Conservation (phyloP, 2,113 vertebrate species). For the Camarhynchus parvulus region DNA sequence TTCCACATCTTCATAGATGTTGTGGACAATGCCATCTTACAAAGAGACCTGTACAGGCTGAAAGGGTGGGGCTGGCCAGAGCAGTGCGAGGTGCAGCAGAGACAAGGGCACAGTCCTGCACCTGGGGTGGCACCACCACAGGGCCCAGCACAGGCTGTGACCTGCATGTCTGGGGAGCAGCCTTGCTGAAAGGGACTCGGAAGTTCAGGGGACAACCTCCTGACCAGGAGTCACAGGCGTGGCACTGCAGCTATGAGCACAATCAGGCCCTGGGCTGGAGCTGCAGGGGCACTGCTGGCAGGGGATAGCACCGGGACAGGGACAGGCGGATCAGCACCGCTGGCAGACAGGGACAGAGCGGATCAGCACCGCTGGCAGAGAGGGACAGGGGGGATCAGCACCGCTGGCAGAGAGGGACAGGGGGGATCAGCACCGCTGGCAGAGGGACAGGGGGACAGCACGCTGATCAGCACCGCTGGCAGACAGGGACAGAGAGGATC, state of each 20-base stretch:
- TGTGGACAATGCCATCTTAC: not conserved
- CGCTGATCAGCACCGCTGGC: not conserved
- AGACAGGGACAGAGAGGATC: not conserved
- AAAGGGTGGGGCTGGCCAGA: not conserved
- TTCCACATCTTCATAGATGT: not conserved
- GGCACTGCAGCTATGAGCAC: rapidly evolving
- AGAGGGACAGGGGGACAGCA: rapidly evolving
- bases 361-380: not conserved
- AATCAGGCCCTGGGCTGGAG: not conserved
- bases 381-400: no score
- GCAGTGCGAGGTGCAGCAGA: not conserved
- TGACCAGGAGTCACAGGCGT: not conserved
- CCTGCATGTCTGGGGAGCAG: not conserved
- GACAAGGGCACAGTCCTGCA: not conserved
- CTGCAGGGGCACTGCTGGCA: not conserved
- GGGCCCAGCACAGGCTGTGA: not conserved
- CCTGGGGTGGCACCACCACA: not conserved
- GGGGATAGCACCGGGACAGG: no score
- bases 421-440: not conserved
- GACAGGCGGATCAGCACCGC: no score
- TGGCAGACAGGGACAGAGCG: not conserved
- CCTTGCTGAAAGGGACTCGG: not conserved
- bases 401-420: not conserved
- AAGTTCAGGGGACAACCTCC: rapidly evolving
- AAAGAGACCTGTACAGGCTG: not conserved